A percentile compares a stretch with the other conserved stretches of the same genome.
These are phyloP conservation scores for Phortica okadai DNA, from an alignment of 2,888 invertebrate species.

Conservation along the genomic window DNA sequence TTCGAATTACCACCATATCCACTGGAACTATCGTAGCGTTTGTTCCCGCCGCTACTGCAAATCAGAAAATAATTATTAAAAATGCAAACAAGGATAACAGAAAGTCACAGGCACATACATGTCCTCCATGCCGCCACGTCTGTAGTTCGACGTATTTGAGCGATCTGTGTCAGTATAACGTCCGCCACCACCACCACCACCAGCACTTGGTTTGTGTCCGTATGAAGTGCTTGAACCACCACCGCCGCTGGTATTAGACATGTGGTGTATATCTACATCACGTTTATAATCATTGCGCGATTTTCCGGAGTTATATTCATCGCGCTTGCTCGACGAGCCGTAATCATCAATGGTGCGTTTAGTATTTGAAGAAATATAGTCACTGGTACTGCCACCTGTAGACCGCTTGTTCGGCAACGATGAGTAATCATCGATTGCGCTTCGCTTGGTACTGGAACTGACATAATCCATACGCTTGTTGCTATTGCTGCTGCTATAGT, in stretches of 20 bases:
- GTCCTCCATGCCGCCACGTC: constrained; percentile 66
- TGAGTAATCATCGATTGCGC: constrained; percentile 68
- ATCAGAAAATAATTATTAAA: constrained; percentile 39
- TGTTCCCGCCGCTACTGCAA: constrained; percentile 59
- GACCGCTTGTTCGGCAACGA: constrained; percentile 67
- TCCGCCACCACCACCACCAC: constrained; percentile 54
- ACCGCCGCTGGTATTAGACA: constrained; percentile 52
- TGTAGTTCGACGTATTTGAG: constrained; percentile 60
- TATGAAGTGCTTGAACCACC: constrained; percentile 43
- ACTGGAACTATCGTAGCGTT: constrained; percentile 73
- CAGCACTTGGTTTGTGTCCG: constrained; percentile 40
- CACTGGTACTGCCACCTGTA: constrained; percentile 58
- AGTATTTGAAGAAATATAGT: constrained; percentile 63
- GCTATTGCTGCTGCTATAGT: constrained; percentile 60
- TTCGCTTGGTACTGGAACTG: constrained; percentile 61
- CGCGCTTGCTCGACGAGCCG: constrained; percentile 64
- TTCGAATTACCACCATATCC: constrained; percentile 60
- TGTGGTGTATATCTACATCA: constrained; percentile 74
- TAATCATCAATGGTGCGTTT: constrained; percentile 67
- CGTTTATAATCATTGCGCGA: constrained; percentile 69
- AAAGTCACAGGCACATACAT: background rate
- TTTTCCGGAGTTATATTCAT: constrained; percentile 58
- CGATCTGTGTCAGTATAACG: constrained; percentile 69
- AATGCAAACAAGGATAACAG: background rate
- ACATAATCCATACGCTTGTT: constrained; percentile 66